Conservation (phyloP, 2,888 invertebrate genomes). For the Drosophila peninsularis region DNA sequence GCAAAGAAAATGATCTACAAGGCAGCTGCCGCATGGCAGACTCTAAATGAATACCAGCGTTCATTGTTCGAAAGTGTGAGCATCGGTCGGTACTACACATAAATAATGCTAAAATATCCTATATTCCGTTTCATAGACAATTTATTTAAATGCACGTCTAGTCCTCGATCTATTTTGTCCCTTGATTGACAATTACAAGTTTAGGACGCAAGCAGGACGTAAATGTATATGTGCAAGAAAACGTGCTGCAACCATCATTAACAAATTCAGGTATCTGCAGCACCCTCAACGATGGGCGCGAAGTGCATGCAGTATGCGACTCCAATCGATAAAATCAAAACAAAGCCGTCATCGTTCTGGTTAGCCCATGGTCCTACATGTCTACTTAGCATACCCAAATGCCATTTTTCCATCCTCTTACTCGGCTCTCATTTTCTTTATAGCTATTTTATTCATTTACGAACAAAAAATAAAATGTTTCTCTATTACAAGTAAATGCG, state of each 20-base stretch:
- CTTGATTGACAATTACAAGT: background rate
- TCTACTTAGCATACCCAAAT: background rate
- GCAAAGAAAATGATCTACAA: background rate
- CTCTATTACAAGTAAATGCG: background rate
- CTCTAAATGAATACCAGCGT: background rate
- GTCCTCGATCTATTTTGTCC: background rate
- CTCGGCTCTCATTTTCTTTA: background rate
- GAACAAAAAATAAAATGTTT: background rate
- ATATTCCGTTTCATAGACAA: background rate
- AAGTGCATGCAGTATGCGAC: too few relatives aligned
- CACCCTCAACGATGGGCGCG: background rate
- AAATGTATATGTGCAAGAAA: background rate
- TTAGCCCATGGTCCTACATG: background rate
- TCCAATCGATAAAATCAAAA: background rate
- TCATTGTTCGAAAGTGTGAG: slow-evolving; percentile 1
- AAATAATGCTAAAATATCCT: background rate
- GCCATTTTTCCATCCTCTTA: background rate
- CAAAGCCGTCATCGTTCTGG: accelerated
- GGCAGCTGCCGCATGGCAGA: background rate
- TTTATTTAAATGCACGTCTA: slow-evolving; percentile 7
- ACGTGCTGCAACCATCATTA: too few relatives aligned
- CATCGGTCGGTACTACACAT: background rate
- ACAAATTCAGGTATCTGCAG: background rate
- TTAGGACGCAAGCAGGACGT: background rate
- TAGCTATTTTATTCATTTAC: background rate